Evolutionary conservation across 2,797 vertebrate genomes (phyloP), one percentile per base, ranked within the genome.

Genomic region (Lindbergichthys nudifrons): DNA sequence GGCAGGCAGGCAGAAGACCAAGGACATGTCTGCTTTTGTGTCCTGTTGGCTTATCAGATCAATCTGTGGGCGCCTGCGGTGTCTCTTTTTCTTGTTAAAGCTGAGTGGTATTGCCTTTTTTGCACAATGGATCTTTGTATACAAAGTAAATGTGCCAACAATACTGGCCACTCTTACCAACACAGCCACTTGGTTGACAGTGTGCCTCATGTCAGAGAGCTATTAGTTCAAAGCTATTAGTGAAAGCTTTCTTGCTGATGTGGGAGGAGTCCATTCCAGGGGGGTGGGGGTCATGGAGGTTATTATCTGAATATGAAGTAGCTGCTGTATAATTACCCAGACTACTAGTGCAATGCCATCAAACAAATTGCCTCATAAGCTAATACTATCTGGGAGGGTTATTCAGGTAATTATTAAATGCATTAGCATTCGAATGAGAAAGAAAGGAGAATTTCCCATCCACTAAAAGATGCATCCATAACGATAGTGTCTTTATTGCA

Each of bases 41-140:
- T 78, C 70, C 78, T 75, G 53, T 66, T 75, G 65, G 63, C 59
- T 90, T 85, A 88, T 90, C 79, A 81, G 80, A 83, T 70, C 52
- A 73, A 58, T 79, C 15, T 83, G 73, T 63, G 75, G 41, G 53
- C 50, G 66, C 30, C 43, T 54, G 21, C 3, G 42, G 16, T 76
- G 80, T 83, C 45, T 16, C 56, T 73, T 74, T 78, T 82, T 85
- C 58, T 39, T 57, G 50, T 84, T 83, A 79, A 57, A 56, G 54
- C 53, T 75, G 75, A 87, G 58, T 74, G 78, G 39, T 57, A 36
- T 48, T 70, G 50, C 54, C 30, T 80, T 63, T 75, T 76, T 73
- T 71, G 39, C 41, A 87, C 73, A 85, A 73, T 51, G 58, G 39
- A 69, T 67, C 18, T 61, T 13, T 77, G 46, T 61, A 58, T 36